These are phyloP conservation scores for Brachionus asplanchnoidis DNA, from an alignment of 1,140 invertebrate genomes.

Conservation along the genomic window DNA sequence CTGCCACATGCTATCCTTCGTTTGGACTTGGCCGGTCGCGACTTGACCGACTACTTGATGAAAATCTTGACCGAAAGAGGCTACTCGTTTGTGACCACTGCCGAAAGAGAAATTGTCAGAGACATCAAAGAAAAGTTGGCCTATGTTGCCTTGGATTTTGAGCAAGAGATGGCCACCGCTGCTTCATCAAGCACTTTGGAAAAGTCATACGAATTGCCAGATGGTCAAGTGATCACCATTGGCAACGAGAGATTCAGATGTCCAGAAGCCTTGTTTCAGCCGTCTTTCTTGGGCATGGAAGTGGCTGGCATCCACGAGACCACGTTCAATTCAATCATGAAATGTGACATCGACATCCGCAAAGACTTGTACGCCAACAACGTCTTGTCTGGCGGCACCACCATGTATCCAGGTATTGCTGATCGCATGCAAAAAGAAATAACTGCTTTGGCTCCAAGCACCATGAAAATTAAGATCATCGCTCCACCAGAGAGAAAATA, in stretches of 20 bases:
- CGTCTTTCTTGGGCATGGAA: conserved; percentile 87
- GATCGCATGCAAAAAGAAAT: conserved; percentile 75
- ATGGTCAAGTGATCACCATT: conserved; percentile 56
- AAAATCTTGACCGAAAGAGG: conserved; percentile 90
- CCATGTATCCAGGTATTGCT: conserved; percentile 87
- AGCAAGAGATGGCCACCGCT: conserved; percentile 85
- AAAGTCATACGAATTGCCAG: conserved; percentile 57
- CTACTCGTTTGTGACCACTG: conserved; percentile 84
- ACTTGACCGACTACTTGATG: conserved; percentile 82
- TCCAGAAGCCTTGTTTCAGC: conserved; percentile 92
- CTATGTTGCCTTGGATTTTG: conserved; percentile 77
- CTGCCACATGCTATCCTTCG: conserved; percentile 81
- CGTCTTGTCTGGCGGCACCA: conserved; percentile 87
- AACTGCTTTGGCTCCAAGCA: conserved; percentile 68
- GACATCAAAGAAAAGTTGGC: conserved; percentile 74
- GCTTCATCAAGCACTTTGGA: conserved; percentile 60
- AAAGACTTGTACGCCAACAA: conserved; percentile 89
- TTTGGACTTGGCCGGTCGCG: conserved; percentile 78
- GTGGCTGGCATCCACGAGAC: conserved; percentile 88
- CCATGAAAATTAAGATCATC: conserved; percentile 77
- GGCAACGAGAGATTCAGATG: conserved; percentile 61
- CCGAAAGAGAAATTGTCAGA: conserved; percentile 52
- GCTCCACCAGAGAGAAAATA: conserved; percentile 82
- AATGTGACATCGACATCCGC: conserved; percentile 70
- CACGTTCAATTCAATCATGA: conserved; percentile 83